A percentile compares a stretch with the other conserved stretches of the same genome.
phyloP scores from a whole-genome alignment of 2,888 invertebrate species.

The Drosophila picticornis region DNA sequence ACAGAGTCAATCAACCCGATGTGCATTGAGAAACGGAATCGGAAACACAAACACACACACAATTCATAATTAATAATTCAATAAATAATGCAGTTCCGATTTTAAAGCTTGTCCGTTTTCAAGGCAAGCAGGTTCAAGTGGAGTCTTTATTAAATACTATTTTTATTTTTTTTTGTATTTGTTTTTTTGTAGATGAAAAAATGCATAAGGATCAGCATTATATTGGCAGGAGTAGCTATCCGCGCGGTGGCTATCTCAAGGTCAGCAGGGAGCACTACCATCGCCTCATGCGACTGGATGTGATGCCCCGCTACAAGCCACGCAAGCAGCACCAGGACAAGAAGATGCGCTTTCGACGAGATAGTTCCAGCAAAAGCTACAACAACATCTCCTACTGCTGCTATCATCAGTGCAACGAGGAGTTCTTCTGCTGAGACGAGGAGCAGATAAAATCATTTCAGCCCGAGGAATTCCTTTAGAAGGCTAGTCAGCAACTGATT shows the following conservation, averaged over 20 bases:
- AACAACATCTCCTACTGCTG: conserved; percentile 82
- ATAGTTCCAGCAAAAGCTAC: conserved; percentile 60
- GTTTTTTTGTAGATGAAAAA: conserved; percentile 70
- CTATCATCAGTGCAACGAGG: conserved; percentile 79
- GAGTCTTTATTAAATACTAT: conserved; percentile 14
- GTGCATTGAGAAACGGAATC: conserved; percentile 42
- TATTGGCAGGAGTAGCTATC: conserved; percentile 80
- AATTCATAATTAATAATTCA: conserved; percentile 10
- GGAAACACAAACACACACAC: conserved; percentile 49
- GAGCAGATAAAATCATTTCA: background rate
- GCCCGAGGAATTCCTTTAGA: background rate
- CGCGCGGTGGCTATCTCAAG: conserved; percentile 83
- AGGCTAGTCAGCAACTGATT: conserved; percentile 58
- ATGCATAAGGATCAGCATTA: conserved; percentile 66
- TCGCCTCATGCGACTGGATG: conserved; percentile 73
- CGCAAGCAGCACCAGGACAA: conserved; percentile 70
- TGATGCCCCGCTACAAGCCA: conserved; percentile 81
- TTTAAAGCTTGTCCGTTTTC: conserved; percentile 60
- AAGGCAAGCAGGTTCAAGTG: conserved; percentile 75
- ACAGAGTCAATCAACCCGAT: conserved; percentile 79
- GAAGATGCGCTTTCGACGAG: conserved; percentile 78
- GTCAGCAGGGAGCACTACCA: conserved; percentile 76
- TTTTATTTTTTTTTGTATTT: background rate
- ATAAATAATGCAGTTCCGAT: conserved; percentile 60
- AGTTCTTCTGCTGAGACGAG: conserved; percentile 79